A percentile compares a stretch with the other conserved stretches of the same genome.
These are phyloP conservation scores for Aphelenchoides bicaudatus DNA, from an alignment of 2,888 invertebrate genomes.

Conservation along the genomic window DNA sequence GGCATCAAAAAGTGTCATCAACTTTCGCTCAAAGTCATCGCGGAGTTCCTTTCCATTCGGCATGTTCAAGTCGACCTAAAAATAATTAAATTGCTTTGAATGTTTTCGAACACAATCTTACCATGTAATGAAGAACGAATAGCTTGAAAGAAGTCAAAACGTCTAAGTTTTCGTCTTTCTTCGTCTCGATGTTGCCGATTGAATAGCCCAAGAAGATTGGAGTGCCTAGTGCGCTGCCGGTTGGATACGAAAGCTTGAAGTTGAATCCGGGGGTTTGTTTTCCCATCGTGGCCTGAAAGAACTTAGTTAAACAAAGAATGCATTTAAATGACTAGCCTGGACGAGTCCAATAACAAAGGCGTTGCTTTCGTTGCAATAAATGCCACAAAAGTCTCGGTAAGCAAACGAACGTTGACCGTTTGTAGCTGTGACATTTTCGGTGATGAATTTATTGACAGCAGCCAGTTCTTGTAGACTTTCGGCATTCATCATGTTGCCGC, in stretches of 20 bases:
- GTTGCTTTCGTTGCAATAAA: constrained; percentile 57
- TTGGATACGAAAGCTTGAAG: constrained; percentile 46
- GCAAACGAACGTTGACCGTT: constrained; percentile 23
- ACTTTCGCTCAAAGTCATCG: constrained; percentile 44
- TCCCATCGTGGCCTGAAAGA: constrained; percentile 31
- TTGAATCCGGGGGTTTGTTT: constrained; percentile 14
- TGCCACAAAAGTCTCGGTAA: constrained; percentile 51
- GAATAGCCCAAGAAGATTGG: constrained; percentile 37
- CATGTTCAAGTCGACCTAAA: constrained; percentile 41
- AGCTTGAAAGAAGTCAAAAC: constrained; percentile 36
- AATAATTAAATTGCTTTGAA: constrained; percentile 5
- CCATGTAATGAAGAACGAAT: constrained; percentile 56
- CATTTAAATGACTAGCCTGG: constrained; percentile 34
- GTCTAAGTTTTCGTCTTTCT: constrained; percentile 22
- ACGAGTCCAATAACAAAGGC: constrained; percentile 50
- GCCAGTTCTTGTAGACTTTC: constrained; percentile 43
- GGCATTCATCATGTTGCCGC: constrained; percentile 41
- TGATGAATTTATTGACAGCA: constrained; percentile 35
- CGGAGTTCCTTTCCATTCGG: constrained; percentile 39
- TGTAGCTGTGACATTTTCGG: constrained; percentile 33
- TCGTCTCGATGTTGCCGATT: constrained; percentile 24
- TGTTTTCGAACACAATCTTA: constrained; percentile 16
- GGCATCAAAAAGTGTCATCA: constrained; percentile 41
- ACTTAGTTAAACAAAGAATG: constrained; percentile 1
- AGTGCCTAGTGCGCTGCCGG: constrained; percentile 43